phyloP scores from a whole-genome alignment of 2,888 invertebrate species.

The Patella ulyssiponensis region DNA sequence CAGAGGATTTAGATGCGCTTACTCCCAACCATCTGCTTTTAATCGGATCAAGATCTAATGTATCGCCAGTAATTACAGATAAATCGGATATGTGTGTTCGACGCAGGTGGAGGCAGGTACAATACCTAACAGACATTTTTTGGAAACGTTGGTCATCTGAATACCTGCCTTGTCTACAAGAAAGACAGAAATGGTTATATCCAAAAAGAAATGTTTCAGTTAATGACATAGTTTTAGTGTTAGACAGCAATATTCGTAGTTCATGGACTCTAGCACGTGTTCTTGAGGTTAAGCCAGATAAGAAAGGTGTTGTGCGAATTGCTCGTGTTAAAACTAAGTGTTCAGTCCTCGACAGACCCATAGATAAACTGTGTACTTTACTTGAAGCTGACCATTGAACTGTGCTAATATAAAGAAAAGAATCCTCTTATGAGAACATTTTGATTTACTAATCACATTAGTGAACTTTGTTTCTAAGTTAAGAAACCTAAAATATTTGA shows the following conservation, averaged over 20 bases:
- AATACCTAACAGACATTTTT: constrained; percentile 37
- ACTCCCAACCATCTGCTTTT: constrained; percentile 39
- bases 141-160: constrained; percentile 32
- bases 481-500: too few species aligned
- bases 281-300: constrained; percentile 1
- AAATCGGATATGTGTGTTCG: constrained; percentile 30
- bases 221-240: constrained; percentile 15
- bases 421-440: too few species aligned
- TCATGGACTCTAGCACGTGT: constrained; percentile 16
- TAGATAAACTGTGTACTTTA: constrained; percentile 21
- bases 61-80: constrained; percentile 33
- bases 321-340: constrained; percentile 12
- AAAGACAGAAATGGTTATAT: constrained; percentile 29
- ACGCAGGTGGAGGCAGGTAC: constrained; percentile 39
- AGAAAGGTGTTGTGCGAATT: constrained; percentile 17
- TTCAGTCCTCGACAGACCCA: constrained; percentile 8
- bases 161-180: constrained; percentile 27
- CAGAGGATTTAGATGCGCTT: constrained; percentile 28
- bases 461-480: too few species aligned
- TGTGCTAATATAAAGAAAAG: too few species aligned
- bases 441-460: too few species aligned
- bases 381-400: neutral
- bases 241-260: constrained; percentile 12
- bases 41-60: neutral
- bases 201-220: constrained; percentile 1